phyloP scores from a whole-genome alignment of 2,888 invertebrate species.

The Axea sp. region DNA sequence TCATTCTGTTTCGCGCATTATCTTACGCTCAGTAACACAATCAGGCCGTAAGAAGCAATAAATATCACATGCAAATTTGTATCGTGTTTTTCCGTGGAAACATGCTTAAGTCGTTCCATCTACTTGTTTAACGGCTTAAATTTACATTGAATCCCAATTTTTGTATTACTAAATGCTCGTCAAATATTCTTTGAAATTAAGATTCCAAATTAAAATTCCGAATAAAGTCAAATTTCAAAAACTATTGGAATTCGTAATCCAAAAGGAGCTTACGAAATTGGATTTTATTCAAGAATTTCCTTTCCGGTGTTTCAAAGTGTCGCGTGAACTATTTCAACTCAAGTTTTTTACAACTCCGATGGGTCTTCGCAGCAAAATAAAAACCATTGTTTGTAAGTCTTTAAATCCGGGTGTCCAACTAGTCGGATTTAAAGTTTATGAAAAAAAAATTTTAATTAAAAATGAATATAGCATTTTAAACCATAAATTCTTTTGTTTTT shows the following conservation, averaged over 20 bases:
- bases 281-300: slow-evolving; percentile 30
- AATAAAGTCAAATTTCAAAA: background rate
- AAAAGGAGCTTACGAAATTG: slow-evolving; percentile 45
- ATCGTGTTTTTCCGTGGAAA: slow-evolving; percentile 26
- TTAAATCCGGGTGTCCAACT: slow-evolving; percentile 35
- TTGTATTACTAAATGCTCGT: no score
- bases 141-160: slow-evolving; percentile 3
- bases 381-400: slow-evolving; percentile 40
- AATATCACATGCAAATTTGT: slow-evolving; percentile 36
- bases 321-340: slow-evolving; percentile 35
- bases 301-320: slow-evolving; percentile 36
- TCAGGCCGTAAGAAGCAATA: slow-evolving; percentile 43
- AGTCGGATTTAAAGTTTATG: slow-evolving; percentile 20
- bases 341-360: slow-evolving; percentile 22
- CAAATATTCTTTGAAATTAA: background rate
- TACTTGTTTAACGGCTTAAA: slow-evolving; percentile 24
- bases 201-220: slow-evolving; percentile 5
- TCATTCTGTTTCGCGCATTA: slow-evolving; percentile 52
- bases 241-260: slow-evolving; percentile 22
- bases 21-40: slow-evolving; percentile 49
- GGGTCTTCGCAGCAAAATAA: slow-evolving; percentile 23
- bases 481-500: no score
- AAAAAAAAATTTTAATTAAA: no score
- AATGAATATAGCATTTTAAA: no score
- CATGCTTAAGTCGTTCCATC: slow-evolving; percentile 17